These are phyloP conservation scores for Aspiorhynchus laticeps DNA, from an alignment of 2,113 vertebrate species.

Conservation along the genomic window DNA sequence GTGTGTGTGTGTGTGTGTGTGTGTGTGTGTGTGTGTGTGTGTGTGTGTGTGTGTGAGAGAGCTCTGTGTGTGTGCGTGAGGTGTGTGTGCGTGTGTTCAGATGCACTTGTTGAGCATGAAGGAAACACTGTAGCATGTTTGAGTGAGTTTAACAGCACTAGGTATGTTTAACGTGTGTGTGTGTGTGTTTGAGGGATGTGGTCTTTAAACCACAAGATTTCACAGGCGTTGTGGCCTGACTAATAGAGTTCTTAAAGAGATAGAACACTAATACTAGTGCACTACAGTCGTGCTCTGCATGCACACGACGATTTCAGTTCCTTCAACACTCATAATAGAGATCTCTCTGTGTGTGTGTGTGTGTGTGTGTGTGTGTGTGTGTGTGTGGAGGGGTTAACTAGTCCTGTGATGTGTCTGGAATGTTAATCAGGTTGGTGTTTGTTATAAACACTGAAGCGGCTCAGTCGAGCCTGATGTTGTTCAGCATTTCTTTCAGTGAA, in stretches of 20 bases:
- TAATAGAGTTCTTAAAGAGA: slow-evolving; percentile 18
- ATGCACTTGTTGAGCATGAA: slow-evolving; percentile 6
- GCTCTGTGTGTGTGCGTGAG: neutral
- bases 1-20: neutral
- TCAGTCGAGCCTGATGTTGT: neutral
- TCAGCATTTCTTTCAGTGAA: neutral
- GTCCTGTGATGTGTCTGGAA: slow-evolving; percentile 4
- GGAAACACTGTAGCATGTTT: neutral
- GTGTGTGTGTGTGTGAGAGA: neutral
- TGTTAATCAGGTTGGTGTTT: slow-evolving; percentile 32
- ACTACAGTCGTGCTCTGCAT: neutral
- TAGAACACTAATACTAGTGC: neutral
- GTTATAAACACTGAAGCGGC: slow-evolving; percentile 3
- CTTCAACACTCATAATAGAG: neutral
- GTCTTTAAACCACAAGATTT: neutral
- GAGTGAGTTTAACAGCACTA: neutral
- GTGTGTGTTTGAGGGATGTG: neutral
- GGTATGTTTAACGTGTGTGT: neutral
- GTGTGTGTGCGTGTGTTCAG: neutral
- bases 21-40: neutral
- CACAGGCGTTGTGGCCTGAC: neutral
- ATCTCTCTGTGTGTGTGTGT: too few species aligned
- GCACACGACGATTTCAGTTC: neutral
- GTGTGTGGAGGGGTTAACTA: slow-evolving; percentile 1
- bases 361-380: neutral